Evolutionary conservation across 1,140 invertebrate genomes (phyloP), one percentile per base, ranked within the genome.

Genomic region (Aphelenchoides fujianensis): DNA sequence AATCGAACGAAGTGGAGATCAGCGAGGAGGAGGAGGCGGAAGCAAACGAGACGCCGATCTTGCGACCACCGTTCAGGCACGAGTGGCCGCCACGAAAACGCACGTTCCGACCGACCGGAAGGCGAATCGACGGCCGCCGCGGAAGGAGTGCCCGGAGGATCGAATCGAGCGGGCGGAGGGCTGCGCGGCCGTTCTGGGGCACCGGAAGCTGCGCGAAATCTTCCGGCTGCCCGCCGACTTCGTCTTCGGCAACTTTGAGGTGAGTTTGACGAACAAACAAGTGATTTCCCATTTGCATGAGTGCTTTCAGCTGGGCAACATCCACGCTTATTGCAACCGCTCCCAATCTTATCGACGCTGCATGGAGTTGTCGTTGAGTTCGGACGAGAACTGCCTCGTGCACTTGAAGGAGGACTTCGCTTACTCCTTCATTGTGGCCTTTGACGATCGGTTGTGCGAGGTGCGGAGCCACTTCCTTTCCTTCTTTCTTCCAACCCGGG

Each of bases 371-470:
- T 31, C 63, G 12, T 35, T 66, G 31, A 36, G 32, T 2, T 9
- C 16, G 32, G 34, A 66, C 31, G 32, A 66, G 32, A 16, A 12
- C 30, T 66, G 63, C 53, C 53, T 66, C 37, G 16, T 36, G n/a
- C 36, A 36, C n/a, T 30, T 66, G 32, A 66, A 37, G 16, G 32
- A 66, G 1, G 63, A 66, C 32, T 30, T 30, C 12, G 16, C 31
- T 36, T 66, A 66, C 63, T 66, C 63, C 23, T 66, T 66, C 32
- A 36, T 66, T 32, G 63, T 66, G 12, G 63, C 63, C 12, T 66
- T 66, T 66, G 63, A 66, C 30, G 63, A 66, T 30, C 31, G 63
- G 23, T 35, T 66, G 12, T 66, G 63, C 32, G 63, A 66, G 32
- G 63, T 66, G 31, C 28, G 36, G 37, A 27, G 5, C 32, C 53